phyloP scores from a whole-genome alignment of 2,113 vertebrate species.

The Pavo muticus region DNA sequence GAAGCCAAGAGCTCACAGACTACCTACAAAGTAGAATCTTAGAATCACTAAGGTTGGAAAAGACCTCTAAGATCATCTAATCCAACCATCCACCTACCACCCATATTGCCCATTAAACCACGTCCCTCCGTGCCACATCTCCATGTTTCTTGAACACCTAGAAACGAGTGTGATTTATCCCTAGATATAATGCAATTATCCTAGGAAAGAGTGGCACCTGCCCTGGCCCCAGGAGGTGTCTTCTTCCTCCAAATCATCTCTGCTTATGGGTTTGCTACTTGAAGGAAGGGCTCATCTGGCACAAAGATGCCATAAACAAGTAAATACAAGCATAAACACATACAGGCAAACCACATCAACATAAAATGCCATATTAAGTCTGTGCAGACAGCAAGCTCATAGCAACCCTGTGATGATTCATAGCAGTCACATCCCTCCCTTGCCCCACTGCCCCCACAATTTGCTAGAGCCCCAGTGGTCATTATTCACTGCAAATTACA shows the following conservation, averaged over 20 bases:
- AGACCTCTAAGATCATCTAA: too few species aligned
- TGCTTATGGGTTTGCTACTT: not conserved
- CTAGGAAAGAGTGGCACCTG: not conserved
- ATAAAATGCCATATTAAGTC: not conserved
- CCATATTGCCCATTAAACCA: too few species aligned
- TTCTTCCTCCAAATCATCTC: not conserved
- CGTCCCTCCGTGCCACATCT: too few species aligned
- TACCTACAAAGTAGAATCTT: not conserved
- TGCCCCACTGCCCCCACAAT: not conserved
- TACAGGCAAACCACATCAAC: not conserved
- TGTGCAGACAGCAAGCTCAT: not conserved
- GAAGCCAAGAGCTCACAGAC: not conserved
- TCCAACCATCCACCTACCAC: too few species aligned
- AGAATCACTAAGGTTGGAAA: too few species aligned
- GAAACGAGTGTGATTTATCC: not conserved
- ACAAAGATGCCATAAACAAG: not conserved
- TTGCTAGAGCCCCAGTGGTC: constrained; percentile 25
- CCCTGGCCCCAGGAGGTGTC: not conserved
- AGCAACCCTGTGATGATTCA: constrained; percentile 4
- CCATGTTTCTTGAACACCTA: too few species aligned
- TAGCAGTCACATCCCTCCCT: not conserved
- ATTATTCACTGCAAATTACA: constrained; percentile 50
- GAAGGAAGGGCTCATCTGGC: not conserved
- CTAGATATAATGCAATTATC: not conserved
- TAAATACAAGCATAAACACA: not conserved